A percentile compares a stretch with the other conserved stretches of the same genome.
Evolutionary conservation across 2,888 invertebrate species (phyloP).

Genomic region (Caenorhabditis sp.): DNA sequence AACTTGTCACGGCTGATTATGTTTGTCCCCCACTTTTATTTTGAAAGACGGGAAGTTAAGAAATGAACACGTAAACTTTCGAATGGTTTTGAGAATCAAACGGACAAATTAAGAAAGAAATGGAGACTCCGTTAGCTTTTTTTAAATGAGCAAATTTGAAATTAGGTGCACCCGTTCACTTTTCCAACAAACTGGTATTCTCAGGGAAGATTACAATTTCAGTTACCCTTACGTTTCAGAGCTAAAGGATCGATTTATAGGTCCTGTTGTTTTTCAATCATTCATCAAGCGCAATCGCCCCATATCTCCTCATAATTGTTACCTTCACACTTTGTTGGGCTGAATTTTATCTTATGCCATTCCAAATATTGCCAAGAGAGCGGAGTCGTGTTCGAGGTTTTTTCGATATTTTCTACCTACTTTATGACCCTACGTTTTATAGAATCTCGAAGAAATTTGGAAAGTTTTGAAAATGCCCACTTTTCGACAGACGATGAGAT

Average conservation of each 20-base stretch:
- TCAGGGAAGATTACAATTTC: too few species aligned
- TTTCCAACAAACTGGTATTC: too few species aligned
- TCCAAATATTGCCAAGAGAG: slow-evolving; percentile 73
- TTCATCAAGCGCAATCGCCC: slow-evolving; percentile 59
- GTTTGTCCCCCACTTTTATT: too few species aligned
- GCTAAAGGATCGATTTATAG: neutral
- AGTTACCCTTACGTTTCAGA: neutral
- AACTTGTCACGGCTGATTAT: too few species aligned
- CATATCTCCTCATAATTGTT: slow-evolving; percentile 69
- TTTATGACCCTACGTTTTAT: too few species aligned
- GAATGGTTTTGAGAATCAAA: too few species aligned
- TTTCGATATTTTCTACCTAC: neutral
- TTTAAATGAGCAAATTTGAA: too few species aligned
- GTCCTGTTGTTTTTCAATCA: slow-evolving; percentile 60
- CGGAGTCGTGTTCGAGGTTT: slow-evolving; percentile 32
- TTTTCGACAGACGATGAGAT: slow-evolving; percentile 50
- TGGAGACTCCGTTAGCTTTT: too few species aligned
- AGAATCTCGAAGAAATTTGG: neutral
- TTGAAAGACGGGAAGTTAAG: too few species aligned
- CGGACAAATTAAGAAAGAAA: too few species aligned
- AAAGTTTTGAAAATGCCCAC: slow-evolving; percentile 27
- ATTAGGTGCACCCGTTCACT: too few species aligned
- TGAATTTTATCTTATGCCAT: slow-evolving; percentile 75
- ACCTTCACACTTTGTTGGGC: slow-evolving; percentile 74
- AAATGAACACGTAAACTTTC: too few species aligned